Conservation (phyloP, 2,113 vertebrate species). For the Caranx ignobilis region DNA sequence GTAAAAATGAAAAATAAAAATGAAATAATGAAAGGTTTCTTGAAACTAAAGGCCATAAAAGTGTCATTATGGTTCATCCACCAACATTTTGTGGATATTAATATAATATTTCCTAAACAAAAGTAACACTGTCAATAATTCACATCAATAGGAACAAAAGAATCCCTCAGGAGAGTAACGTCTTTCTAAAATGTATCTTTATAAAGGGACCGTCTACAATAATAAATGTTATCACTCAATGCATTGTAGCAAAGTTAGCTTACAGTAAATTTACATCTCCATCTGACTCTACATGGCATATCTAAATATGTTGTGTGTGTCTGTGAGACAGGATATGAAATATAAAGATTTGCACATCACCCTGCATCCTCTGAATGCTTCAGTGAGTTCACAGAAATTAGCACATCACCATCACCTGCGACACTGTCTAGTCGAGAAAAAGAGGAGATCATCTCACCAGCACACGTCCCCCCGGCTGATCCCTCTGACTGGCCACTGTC, state of each 20-base stretch:
- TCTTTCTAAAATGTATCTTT: neutral
- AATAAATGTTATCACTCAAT: too few relatives aligned
- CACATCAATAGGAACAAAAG: neutral
- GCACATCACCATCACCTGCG: slow-evolving; percentile 4
- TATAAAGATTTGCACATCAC: slow-evolving; percentile 65
- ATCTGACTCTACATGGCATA: too few relatives aligned
- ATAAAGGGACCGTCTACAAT: too few relatives aligned
- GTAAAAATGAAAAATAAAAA: too few relatives aligned
- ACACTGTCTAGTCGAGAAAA: slow-evolving; percentile 7
- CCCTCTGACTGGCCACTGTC: slow-evolving; percentile 91
- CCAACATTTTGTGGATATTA: too few relatives aligned
- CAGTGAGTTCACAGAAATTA: neutral
- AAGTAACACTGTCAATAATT: too few relatives aligned
- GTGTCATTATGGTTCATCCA: too few relatives aligned
- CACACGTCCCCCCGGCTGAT: slow-evolving; percentile 78
- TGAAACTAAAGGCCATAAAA: too few relatives aligned
- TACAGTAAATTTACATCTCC: too few relatives aligned
- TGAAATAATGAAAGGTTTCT: too few relatives aligned
- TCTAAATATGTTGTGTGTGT: neutral
- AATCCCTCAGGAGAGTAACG: neutral
- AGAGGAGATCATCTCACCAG: slow-evolving; percentile 86
- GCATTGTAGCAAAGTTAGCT: too few relatives aligned
- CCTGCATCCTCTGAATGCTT: slow-evolving; percentile 23
- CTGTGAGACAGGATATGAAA: slow-evolving; percentile 9
- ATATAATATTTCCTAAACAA: too few relatives aligned